Evolutionary conservation across 2,888 invertebrate genomes (phyloP).

Genomic region (Apoda limacodes): DNA sequence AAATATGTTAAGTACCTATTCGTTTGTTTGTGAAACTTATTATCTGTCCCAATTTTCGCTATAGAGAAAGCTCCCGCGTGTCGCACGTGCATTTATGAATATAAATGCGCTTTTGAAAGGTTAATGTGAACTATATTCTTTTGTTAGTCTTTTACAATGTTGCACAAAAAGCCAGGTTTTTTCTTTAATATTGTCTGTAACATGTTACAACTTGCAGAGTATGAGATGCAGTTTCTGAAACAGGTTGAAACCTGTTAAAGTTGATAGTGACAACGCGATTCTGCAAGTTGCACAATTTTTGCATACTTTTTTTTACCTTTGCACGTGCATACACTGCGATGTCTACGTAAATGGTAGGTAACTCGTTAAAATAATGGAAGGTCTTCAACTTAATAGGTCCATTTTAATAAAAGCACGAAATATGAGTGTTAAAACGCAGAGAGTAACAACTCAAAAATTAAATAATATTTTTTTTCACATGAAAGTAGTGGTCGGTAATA

Average conservation of each 20-base stretch:
- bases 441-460: too few species aligned
- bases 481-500: too few species aligned
- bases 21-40: slow-evolving; percentile 6
- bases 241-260: slow-evolving; percentile 48
- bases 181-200: slow-evolving; percentile 21
- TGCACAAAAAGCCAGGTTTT: slow-evolving; percentile 18
- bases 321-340: slow-evolving; percentile 8
- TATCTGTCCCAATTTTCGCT: slow-evolving; percentile 6
- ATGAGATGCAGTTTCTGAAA: slow-evolving; percentile 24
- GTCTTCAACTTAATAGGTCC: too few species aligned
- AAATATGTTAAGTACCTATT: too few species aligned
- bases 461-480: too few species aligned
- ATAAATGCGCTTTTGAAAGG: too few species aligned
- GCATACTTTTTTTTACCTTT: slow-evolving; percentile 15
- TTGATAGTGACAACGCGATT: too few species aligned
- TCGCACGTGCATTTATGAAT: slow-evolving; percentile 21
- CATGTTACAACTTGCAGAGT: slow-evolving; percentile 39
- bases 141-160: slow-evolving; percentile 14
- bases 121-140: slow-evolving; percentile 13
- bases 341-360: too few species aligned
- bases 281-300: too few species aligned
- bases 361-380: too few species aligned
- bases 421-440: too few species aligned
- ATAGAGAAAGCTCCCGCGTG: slow-evolving; percentile 8
- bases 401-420: too few species aligned